A percentile compares a stretch with the other conserved stretches of the same genome.
phyloP scores from a whole-genome alignment of 2,888 invertebrate species.

The Tetragonisca angustula region DNA sequence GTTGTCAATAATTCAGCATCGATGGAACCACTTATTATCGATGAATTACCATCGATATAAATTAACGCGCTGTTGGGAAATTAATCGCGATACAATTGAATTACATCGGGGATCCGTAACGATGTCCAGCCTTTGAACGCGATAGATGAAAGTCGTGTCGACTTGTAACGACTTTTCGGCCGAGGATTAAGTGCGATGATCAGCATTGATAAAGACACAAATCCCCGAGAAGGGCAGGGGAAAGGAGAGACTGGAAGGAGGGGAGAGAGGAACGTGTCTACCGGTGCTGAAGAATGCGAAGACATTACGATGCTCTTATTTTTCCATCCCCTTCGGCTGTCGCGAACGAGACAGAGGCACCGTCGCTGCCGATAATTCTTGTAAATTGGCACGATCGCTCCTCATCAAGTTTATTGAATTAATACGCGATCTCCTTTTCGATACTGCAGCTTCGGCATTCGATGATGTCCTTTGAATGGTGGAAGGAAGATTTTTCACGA shows the following conservation, averaged over 20 bases:
- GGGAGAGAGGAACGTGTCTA: slow-evolving; percentile 59
- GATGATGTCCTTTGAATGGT: not conserved
- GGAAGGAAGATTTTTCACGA: not conserved
- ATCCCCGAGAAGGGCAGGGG: slow-evolving; percentile 50
- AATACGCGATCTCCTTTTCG: slow-evolving; percentile 60
- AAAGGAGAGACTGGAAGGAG: slow-evolving; percentile 32
- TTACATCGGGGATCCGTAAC: slow-evolving; percentile 19
- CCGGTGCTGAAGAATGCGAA: slow-evolving; percentile 70
- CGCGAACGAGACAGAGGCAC: slow-evolving; percentile 63
- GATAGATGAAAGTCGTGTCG: slow-evolving; percentile 62
- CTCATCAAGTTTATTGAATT: slow-evolving; percentile 78
- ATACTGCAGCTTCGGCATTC: slow-evolving; percentile 32
- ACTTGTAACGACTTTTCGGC: slow-evolving; percentile 66
- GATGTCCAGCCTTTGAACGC: slow-evolving; percentile 18
- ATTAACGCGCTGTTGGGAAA: not conserved
- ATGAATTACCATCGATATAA: not conserved
- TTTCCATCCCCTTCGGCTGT: slow-evolving; percentile 43
- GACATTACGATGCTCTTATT: slow-evolving; percentile 67
- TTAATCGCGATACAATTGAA: slow-evolving; percentile 33
- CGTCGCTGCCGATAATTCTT: slow-evolving; percentile 71
- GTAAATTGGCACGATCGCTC: slow-evolving; percentile 74
- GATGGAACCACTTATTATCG: not conserved
- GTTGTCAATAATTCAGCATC: not conserved
- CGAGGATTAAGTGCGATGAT: slow-evolving; percentile 69
- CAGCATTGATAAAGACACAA: slow-evolving; percentile 64